Evolutionary conservation across 2,113 vertebrate species (phyloP).

Genomic region (Suncus etruscus): DNA sequence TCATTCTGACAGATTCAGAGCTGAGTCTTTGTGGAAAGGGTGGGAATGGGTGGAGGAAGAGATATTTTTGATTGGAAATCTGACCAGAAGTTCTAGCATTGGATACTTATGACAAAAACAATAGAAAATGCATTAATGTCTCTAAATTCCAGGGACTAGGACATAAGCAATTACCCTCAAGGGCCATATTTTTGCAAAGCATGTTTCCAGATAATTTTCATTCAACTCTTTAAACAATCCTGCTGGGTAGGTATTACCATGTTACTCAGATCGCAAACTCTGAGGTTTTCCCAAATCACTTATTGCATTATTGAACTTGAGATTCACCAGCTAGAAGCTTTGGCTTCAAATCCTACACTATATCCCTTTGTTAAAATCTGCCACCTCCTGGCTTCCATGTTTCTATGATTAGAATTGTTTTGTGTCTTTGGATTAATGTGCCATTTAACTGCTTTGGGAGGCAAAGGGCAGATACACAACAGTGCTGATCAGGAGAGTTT

Average conservation of each 20-base stretch:
- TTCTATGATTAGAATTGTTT: background rate
- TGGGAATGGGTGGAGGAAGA: background rate
- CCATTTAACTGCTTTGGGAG: background rate
- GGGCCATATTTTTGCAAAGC: too few species aligned
- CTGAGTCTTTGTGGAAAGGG: background rate
- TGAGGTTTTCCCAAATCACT: background rate
- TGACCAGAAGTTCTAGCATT: background rate
- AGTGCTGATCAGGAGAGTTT: too few species aligned
- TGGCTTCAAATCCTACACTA: background rate
- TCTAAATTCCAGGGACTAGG: background rate
- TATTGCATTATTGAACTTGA: background rate
- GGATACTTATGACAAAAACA: background rate
- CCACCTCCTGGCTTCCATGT: rapidly evolving
- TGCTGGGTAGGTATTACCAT: background rate
- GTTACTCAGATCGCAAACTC: background rate
- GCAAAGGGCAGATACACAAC: too few species aligned
- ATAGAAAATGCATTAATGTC: background rate
- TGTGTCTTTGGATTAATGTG: background rate
- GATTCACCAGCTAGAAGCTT: background rate
- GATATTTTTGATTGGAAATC: background rate
- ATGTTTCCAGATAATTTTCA: too few species aligned
- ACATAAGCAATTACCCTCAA: too few species aligned
- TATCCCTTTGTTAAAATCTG: background rate
- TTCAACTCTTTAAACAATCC: too few species aligned
- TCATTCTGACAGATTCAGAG: background rate